phyloP scores from a whole-genome alignment of 2,113 vertebrate genomes.

The Labeo catla region DNA sequence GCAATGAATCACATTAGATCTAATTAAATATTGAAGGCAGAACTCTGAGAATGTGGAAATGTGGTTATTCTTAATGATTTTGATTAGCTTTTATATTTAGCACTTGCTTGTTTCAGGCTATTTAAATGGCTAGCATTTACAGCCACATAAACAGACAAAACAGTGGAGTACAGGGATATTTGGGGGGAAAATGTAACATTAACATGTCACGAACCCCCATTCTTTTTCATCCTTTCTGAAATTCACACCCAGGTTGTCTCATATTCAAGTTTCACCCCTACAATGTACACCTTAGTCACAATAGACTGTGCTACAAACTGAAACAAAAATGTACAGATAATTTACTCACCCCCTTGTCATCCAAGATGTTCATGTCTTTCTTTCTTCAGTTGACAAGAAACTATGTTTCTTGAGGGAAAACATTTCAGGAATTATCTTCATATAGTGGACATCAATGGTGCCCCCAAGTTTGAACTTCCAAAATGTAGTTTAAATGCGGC shows the following conservation, averaged over 20 bases:
- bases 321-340: background rate
- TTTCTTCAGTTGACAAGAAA: too few species aligned
- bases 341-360: too few species aligned
- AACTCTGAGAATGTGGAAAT: conserved; percentile 41
- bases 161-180: background rate
- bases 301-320: background rate
- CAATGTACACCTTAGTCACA: background rate
- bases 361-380: too few species aligned
- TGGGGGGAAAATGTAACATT: background rate
- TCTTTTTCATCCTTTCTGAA: too few species aligned
- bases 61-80: conserved; percentile 29
- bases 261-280: background rate
- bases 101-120: background rate
- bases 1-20: conserved; percentile 57
- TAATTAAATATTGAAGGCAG: conserved; percentile 55
- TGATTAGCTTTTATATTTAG: conserved; percentile 53
- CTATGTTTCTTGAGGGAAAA: too few species aligned
- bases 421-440: too few species aligned
- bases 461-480: too few species aligned
- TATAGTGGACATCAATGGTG: too few species aligned
- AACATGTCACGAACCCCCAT: background rate
- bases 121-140: background rate
- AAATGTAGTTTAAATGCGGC: too few species aligned
- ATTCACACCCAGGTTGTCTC: background rate
- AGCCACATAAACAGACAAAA: too few species aligned